These are phyloP conservation scores for Pecten maximus DNA, from an alignment of 2,888 invertebrate genomes.

Conservation along the genomic window DNA sequence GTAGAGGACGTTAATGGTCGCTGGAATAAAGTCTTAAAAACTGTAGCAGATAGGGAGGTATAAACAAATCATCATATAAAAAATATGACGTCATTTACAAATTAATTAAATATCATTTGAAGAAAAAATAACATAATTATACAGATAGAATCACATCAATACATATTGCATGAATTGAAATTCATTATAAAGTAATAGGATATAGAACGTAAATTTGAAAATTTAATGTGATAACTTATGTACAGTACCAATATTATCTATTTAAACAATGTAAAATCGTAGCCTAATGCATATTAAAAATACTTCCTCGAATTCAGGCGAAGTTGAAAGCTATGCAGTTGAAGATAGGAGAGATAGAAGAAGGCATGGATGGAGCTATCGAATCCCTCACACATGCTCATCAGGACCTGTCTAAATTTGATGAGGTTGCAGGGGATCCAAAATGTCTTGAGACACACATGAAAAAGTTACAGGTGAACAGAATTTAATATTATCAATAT, in stretches of 20 bases:
- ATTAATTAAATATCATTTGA: background rate
- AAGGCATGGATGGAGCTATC: constrained; percentile 80
- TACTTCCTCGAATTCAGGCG: too few relatives aligned
- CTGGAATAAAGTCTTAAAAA: constrained; percentile 80
- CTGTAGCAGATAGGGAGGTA: constrained; percentile 80
- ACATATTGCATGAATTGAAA: too few relatives aligned
- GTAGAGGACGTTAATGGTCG: constrained; percentile 79
- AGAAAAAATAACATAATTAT: too few relatives aligned
- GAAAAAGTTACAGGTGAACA: constrained; percentile 79
- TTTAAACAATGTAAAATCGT: too few relatives aligned
- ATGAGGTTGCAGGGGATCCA: constrained; percentile 79
- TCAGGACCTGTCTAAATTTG: constrained; percentile 74
- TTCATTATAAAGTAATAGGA: too few relatives aligned
- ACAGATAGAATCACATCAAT: too few relatives aligned
- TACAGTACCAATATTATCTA: too few relatives aligned
- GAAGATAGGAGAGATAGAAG: constrained; percentile 80
- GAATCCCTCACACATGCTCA: constrained; percentile 76
- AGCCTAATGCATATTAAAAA: too few relatives aligned
- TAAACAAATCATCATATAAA: background rate
- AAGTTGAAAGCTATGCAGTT: constrained; percentile 79
- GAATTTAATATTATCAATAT: too few relatives aligned
- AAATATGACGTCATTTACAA: background rate
- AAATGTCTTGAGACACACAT: constrained; percentile 81
- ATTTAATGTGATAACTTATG: too few relatives aligned
- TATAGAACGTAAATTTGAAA: too few relatives aligned